phyloP scores from a whole-genome alignment of 2,113 vertebrate species.

The Xiphophorus hellerii region DNA sequence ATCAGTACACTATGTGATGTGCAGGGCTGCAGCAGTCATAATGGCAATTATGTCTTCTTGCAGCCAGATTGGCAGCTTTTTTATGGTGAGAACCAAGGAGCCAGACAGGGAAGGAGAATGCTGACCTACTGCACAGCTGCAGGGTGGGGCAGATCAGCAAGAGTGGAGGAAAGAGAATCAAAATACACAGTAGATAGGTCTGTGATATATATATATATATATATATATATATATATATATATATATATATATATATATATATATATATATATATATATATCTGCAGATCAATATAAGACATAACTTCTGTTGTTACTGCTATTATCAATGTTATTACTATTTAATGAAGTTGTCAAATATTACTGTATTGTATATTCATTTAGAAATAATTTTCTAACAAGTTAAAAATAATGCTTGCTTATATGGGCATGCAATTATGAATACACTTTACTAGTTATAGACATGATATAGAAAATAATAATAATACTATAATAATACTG shows the following conservation, averaged over 20 bases:
- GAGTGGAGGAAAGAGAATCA: conserved; percentile 22
- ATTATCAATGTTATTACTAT: too few relatives aligned
- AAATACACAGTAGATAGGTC: conserved; percentile 30
- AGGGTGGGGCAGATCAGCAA: conserved; percentile 57
- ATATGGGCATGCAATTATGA: too few relatives aligned
- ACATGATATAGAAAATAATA: too few relatives aligned
- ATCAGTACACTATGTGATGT: conserved; percentile 70
- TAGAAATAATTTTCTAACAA: too few relatives aligned
- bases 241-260: conserved; percentile 17
- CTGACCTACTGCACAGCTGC: conserved; percentile 68
- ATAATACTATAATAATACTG: too few relatives aligned
- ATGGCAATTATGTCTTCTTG: conserved; percentile 69
- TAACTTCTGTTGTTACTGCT: too few relatives aligned
- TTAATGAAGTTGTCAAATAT: too few relatives aligned
- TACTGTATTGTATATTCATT: too few relatives aligned
- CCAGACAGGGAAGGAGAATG: conserved; percentile 36
- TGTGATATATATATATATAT: conserved; percentile 17
- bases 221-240: conserved; percentile 35
- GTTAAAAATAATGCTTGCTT: too few relatives aligned
- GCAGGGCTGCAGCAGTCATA: conserved; percentile 58
- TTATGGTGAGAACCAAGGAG: conserved; percentile 49
- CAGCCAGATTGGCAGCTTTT: conserved; percentile 51
- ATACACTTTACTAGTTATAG: too few relatives aligned
- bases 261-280: conserved; percentile 21
- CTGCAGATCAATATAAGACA: too few relatives aligned